Evolutionary conservation across 2,888 invertebrate species (phyloP).

Genomic region (Microplitis manilae): DNA sequence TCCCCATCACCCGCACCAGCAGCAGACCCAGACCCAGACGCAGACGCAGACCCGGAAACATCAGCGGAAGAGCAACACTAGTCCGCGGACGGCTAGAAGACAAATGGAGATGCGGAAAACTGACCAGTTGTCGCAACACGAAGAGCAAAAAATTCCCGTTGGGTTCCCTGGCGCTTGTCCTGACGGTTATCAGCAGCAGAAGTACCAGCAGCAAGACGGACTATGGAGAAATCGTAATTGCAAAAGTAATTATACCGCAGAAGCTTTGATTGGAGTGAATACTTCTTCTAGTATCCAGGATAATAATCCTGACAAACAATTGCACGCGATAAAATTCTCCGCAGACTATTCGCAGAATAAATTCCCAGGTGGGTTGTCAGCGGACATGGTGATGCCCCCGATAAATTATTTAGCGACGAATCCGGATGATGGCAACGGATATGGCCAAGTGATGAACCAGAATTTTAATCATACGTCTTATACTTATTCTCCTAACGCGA

Average conservation of each 20-base stretch:
- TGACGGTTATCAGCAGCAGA: conserved; percentile 55
- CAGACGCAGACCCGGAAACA: conserved; percentile 62
- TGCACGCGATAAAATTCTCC: conserved; percentile 62
- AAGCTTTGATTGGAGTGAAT: conserved; percentile 67
- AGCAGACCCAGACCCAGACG: conserved; percentile 47
- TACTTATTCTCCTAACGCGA: conserved; percentile 66
- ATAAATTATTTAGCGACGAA: conserved; percentile 69
- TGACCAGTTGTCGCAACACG: conserved; percentile 53
- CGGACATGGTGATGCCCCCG: conserved; percentile 63
- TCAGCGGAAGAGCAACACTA: conserved; percentile 64
- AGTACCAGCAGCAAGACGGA: conserved; percentile 65
- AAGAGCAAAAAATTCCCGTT: conserved; percentile 43
- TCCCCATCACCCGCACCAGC: conserved; percentile 45
- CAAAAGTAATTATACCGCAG: conserved; percentile 71
- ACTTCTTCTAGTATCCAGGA: conserved; percentile 60
- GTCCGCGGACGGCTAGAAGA: conserved; percentile 64
- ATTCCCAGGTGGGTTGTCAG: conserved; percentile 59
- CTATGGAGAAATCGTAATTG: conserved; percentile 69
- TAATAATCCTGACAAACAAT: conserved; percentile 62
- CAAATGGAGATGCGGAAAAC: conserved; percentile 60
- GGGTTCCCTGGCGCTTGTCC: conserved; percentile 20
- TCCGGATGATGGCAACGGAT: conserved; percentile 64
- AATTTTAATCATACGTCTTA: conserved; percentile 67
- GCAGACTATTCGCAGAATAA: conserved; percentile 67
- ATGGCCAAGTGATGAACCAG: conserved; percentile 68